phyloP scores from a whole-genome alignment of 1,140 invertebrate genomes.

The Luehdorfia chinensis region DNA sequence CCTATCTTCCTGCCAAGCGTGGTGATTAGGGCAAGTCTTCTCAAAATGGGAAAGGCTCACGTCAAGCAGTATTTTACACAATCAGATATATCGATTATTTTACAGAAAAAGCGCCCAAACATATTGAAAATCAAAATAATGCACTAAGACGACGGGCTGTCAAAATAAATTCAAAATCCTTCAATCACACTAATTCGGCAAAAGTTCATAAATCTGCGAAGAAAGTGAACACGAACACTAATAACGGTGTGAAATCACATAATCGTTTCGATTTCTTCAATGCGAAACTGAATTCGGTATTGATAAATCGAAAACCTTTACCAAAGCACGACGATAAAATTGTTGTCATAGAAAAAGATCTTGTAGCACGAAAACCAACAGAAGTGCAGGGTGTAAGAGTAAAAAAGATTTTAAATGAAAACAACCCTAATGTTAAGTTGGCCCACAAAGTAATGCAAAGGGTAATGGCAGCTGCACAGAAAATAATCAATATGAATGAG shows the following conservation, averaged over 20 bases:
- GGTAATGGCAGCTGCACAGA: conserved; percentile 35
- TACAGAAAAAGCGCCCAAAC: conserved; percentile 4
- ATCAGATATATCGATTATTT: too few species aligned
- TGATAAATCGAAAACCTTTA: too few species aligned
- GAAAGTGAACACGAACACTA: conserved; percentile 1
- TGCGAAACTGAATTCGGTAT: too few species aligned
- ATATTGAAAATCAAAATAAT: conserved; percentile 5
- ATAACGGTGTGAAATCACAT: too few species aligned
- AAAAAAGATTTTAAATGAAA: conserved; percentile 11
- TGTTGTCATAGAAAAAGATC: conserved; percentile 1
- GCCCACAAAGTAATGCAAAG: conserved; percentile 34
- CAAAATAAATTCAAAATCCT: neutral
- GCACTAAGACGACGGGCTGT: conserved; percentile 9
- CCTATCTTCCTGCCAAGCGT: too few species aligned
- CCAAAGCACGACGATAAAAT: conserved; percentile 3
- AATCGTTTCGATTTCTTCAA: too few species aligned
- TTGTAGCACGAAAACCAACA: neutral
- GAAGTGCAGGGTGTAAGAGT: conserved; percentile 10
- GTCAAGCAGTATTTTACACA: too few species aligned
- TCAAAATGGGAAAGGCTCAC: too few species aligned
- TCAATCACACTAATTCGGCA: neutral
- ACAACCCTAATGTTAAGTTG: conserved; percentile 25
- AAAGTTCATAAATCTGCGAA: conserved; percentile 6
- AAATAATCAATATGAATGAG: conserved; percentile 30
- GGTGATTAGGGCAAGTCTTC: too few species aligned